These are phyloP conservation scores for Acronicta alni DNA, from an alignment of 2,888 invertebrate species.

Conservation along the genomic window DNA sequence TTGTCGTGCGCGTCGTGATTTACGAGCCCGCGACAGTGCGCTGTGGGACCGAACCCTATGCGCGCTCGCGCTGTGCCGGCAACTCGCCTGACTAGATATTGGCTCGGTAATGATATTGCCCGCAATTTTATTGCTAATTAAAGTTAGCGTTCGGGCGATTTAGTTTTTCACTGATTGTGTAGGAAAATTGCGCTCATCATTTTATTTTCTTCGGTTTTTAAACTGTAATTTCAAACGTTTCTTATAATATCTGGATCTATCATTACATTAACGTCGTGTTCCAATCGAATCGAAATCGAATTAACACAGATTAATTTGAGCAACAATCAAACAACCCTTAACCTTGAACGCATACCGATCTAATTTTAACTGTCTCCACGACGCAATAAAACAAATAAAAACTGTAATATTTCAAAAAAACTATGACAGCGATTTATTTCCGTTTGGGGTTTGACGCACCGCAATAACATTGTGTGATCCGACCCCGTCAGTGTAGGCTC, in stretches of 20 bases:
- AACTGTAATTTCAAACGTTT: no score
- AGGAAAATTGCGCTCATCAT: no score
- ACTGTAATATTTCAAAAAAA: conserved; percentile 29
- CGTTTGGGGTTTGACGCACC: conserved; percentile 57
- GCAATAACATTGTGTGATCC: conserved; percentile 49
- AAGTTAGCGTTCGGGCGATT: conserved; percentile 1
- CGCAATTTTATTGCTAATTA: conserved; percentile 44
- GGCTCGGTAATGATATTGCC: conserved; percentile 37
- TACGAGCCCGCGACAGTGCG: conserved; percentile 56
- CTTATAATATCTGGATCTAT: no score
- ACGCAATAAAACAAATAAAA: conserved; percentile 27
- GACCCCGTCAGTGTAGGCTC: conserved; percentile 62
- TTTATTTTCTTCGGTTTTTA: no score
- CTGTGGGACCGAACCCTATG: conserved; percentile 21
- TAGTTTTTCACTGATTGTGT: conserved; percentile 1
- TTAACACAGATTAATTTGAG: neutral
- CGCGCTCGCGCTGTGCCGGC: conserved; percentile 28
- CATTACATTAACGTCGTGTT: no score
- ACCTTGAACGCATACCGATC: conserved; percentile 34
- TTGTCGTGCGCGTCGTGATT: conserved; percentile 62
- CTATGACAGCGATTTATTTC: conserved; percentile 22
- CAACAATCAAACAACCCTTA: neutral
- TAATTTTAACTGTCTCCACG: conserved; percentile 4
- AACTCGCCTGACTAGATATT: conserved; percentile 39
- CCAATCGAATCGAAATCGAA: no score